A percentile compares a stretch with the other conserved stretches of the same genome.
phyloP scores from a whole-genome alignment of 2,888 invertebrate genomes.

The Drosophila tripunctata region DNA sequence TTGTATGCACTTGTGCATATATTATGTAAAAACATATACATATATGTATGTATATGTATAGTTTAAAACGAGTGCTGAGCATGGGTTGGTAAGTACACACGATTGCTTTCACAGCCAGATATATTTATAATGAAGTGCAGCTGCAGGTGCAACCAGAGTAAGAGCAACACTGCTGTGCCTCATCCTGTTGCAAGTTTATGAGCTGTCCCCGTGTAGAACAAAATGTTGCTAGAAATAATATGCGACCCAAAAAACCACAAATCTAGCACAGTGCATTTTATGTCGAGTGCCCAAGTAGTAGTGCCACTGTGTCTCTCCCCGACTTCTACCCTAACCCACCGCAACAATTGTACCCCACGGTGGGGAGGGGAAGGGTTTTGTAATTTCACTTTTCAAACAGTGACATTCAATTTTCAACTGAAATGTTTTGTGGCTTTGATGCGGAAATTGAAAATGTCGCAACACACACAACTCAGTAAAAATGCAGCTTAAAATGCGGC shows the following conservation, averaged over 20 bases:
- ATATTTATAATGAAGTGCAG: conserved; percentile 58
- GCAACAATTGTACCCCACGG: background rate
- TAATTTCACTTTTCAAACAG: conserved; percentile 61
- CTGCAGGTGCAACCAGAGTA: conserved; percentile 15
- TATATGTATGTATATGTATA: conserved; percentile 22
- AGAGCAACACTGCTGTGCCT: conserved; percentile 23
- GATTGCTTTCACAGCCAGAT: conserved; percentile 19
- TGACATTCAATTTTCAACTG: conserved; percentile 75
- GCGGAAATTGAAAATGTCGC: conserved; percentile 75
- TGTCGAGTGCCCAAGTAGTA: conserved; percentile 24
- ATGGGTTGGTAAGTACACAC: conserved; percentile 51
- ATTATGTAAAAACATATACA: background rate
- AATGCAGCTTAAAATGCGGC: conserved; percentile 24
- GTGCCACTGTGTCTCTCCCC: background rate
- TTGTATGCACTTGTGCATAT: too few species aligned
- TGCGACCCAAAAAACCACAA: conserved; percentile 64
- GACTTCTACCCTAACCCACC: too few species aligned
- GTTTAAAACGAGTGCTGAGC: conserved; percentile 40
- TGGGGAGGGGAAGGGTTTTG: background rate
- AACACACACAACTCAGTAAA: conserved; percentile 1
- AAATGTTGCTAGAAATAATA: conserved; percentile 44
- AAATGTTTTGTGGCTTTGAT: conserved; percentile 63
- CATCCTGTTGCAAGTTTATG: conserved; percentile 37
- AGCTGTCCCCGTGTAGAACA: conserved; percentile 23
- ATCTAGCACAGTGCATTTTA: conserved; percentile 59